A percentile compares a stretch with the other conserved stretches of the same genome.
phyloP scores from a whole-genome alignment of 2,113 vertebrate genomes.

The Nibea albiflora region DNA sequence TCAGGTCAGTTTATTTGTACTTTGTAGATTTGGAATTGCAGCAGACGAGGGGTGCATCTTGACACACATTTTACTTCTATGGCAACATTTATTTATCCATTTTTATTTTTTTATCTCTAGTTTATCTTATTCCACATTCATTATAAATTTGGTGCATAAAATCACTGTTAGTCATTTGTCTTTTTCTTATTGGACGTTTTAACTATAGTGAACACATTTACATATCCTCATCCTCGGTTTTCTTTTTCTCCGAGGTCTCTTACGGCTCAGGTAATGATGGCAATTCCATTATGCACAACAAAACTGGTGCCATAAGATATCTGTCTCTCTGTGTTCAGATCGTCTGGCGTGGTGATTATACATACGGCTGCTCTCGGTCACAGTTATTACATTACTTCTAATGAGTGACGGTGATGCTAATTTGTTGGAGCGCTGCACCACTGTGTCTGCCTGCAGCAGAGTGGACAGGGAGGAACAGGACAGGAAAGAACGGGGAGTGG shows the following conservation, averaged over 20 bases:
- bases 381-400: slow-evolving; percentile 49
- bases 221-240: not conserved
- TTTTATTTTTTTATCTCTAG: too few species aligned
- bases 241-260: slow-evolving; percentile 1
- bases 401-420: slow-evolving; percentile 62
- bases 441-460: slow-evolving; percentile 81
- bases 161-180: not conserved
- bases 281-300: not conserved
- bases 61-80: too few species aligned
- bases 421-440: slow-evolving; percentile 23
- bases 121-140: not conserved
- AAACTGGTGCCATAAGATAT: not conserved
- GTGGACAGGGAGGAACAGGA: slow-evolving; percentile 65
- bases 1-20: too few species aligned
- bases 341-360: slow-evolving; percentile 19
- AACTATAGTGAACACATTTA: not conserved
- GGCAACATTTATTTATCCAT: too few species aligned
- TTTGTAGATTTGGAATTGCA: too few species aligned
- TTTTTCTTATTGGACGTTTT: not conserved
- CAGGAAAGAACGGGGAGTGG: not conserved
- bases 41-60: too few species aligned
- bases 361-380: slow-evolving; percentile 21
- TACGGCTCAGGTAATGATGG: not conserved
- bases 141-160: not conserved
- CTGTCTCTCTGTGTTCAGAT: slow-evolving; percentile 6